These are phyloP conservation scores for Beris chalybata DNA, from an alignment of 2,888 invertebrate species.

Conservation along the genomic window DNA sequence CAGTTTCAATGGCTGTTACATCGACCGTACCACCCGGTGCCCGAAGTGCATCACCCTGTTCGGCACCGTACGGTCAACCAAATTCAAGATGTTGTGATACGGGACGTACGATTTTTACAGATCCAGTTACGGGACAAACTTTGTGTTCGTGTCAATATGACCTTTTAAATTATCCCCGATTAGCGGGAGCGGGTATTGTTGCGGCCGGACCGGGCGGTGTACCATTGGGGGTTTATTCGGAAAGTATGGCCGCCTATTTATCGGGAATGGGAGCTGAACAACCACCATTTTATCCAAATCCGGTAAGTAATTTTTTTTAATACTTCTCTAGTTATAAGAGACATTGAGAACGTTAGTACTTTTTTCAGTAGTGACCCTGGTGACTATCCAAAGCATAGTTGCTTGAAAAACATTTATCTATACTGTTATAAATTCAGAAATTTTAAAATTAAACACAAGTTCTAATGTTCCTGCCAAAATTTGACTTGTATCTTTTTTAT, in stretches of 20 bases:
- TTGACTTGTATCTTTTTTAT: no score
- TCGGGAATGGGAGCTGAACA: slow-evolving; percentile 83
- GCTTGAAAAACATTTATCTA: no score
- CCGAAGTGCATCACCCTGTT: slow-evolving; percentile 59
- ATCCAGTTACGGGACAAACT: slow-evolving; percentile 85
- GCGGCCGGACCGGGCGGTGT: slow-evolving; percentile 65
- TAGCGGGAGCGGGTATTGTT: slow-evolving; percentile 59
- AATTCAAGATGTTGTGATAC: slow-evolving; percentile 81
- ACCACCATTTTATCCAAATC: slow-evolving; percentile 80
- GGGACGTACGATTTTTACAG: slow-evolving; percentile 86
- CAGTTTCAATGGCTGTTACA: slow-evolving; percentile 60
- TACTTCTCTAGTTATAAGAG: no score
- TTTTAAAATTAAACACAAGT: no score
- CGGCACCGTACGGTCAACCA: slow-evolving; percentile 58
- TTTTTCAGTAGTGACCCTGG: no score
- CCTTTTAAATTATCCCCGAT: slow-evolving; percentile 75
- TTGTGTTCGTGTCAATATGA: slow-evolving; percentile 91
- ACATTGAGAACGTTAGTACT: no score
- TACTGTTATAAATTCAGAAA: no score
- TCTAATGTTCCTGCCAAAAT: no score
- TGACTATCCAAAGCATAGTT: no score
- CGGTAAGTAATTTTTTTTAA: slow-evolving; percentile 64
- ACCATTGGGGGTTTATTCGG: slow-evolving; percentile 78
- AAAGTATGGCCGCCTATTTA: slow-evolving; percentile 84
- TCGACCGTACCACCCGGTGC: slow-evolving; percentile 59